A percentile compares a stretch with the other conserved stretches of the same genome.
These are phyloP conservation scores for Cladopsammia gracilis DNA, from an alignment of 64 coral and sea anemone species.

Conservation along the genomic window DNA sequence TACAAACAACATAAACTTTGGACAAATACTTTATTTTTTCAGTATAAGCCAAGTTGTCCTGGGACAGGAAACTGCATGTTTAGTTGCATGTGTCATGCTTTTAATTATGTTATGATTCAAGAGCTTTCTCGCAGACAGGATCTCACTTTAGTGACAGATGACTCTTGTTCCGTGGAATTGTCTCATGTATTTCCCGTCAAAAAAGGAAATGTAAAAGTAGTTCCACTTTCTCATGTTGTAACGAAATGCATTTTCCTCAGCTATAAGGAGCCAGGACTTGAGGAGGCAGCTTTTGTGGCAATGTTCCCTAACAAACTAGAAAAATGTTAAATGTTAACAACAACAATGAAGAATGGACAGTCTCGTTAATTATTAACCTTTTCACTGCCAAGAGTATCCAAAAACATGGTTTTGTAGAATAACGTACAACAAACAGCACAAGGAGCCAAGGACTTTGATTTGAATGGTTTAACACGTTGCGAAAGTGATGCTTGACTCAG, in stretches of 20 bases:
- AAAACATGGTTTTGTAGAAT: too few relatives aligned
- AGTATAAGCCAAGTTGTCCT: conserved; percentile 51
- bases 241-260: conserved; percentile 46
- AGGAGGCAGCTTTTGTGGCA: conserved; percentile 49
- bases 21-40: conserved; percentile 64
- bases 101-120: conserved; percentile 58
- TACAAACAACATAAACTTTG: conserved; percentile 10
- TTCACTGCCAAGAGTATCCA: too few relatives aligned
- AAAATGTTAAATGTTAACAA: conserved; percentile 22
- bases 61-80: conserved; percentile 50
- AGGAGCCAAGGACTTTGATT: too few relatives aligned
- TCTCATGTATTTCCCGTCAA: conserved; percentile 50
- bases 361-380: too few relatives aligned
- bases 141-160: conserved; percentile 16
- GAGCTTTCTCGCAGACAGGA: conserved; percentile 19
- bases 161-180: background rate
- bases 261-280: conserved; percentile 20
- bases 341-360: too few relatives aligned
- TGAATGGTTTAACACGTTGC: too few relatives aligned
- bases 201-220: conserved; percentile 30
- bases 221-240: conserved; percentile 26
- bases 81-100: conserved; percentile 40
- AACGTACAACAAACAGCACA: too few relatives aligned
- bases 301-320: conserved; percentile 49
- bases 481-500: too few relatives aligned